Evolutionary conservation across 2,113 vertebrate species (phyloP), one percentile per base, ranked within the genome.

Genomic region (Pavo muticus): DNA sequence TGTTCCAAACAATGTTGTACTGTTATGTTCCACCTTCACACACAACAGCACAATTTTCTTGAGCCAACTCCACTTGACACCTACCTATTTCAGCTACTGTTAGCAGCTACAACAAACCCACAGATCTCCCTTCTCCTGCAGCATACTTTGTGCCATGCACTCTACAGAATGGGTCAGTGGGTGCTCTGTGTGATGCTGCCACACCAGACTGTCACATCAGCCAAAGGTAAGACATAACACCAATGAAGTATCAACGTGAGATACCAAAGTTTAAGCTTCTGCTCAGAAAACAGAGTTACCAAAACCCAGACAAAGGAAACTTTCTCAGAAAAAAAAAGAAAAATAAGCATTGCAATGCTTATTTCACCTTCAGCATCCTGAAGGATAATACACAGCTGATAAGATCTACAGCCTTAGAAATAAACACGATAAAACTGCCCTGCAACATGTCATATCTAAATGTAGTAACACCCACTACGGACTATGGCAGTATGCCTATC

Each of bases 221-320:
- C 63, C 84, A 54, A 90, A 93, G 47, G 48, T n/a, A 9, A 6
- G 3, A 70, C 17, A 61, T 52, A 65, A 86, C 90, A 68, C 11
- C 32, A 8, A 39, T 0, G 2, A 5, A 37, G 77, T 87, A 85
- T 37, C 65, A 27, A 63, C 93, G 71, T 23, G 4, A 79, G 84
- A 72, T 18, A 67, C 3, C 18, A 3, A 63, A 57, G 13, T 59
- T 72, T 65, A 89, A 48, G 39, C n/a, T 75, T 75, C 25, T 47
- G 21, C 27, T 87, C 39, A n/a, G 27, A 85, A 80, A 90, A 82
- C 6, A 84, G 56, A 69, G 6, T 3, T 23, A 60, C 2, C 54
- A 64, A 90, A 94, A 70, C 10, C 12, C 21, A 94, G 35, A 81
- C 69, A 90, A 79, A 91, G 54, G 35, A 81, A 77, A 73, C n/a